Evolutionary conservation across 2,888 invertebrate species (phyloP).

Genomic region (Helleia helle): DNA sequence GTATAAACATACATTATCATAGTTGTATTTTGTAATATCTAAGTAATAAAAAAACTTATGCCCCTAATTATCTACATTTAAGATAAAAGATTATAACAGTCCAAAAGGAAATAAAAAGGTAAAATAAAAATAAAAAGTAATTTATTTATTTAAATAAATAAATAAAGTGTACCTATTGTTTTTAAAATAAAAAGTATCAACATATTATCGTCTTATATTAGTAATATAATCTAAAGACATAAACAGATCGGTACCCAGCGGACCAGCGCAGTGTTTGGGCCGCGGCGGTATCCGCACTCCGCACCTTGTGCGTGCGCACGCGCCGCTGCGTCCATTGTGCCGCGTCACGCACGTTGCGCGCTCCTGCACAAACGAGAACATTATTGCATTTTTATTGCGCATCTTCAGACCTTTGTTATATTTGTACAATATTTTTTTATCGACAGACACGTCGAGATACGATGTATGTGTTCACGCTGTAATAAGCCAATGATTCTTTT

Average conservation of each 20-base stretch:
- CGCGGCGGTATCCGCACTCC: background rate
- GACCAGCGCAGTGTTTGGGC: no score
- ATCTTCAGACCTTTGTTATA: constrained; percentile 66
- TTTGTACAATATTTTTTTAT: constrained; percentile 49
- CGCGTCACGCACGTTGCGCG: constrained; percentile 53
- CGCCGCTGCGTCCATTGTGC: constrained; percentile 57
- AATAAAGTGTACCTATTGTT: no score
- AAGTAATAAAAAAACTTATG: no score
- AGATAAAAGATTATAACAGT: no score
- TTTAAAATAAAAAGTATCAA: no score
- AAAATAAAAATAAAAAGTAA: no score
- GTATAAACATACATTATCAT: background rate
- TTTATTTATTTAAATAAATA: no score
- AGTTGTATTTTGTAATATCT: no score
- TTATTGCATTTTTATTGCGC: constrained; percentile 70
- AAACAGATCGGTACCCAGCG: background rate
- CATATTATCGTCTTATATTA: no score
- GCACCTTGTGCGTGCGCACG: constrained; percentile 36
- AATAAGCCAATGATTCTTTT: constrained; percentile 49
- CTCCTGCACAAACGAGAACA: constrained; percentile 45
- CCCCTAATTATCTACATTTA: no score
- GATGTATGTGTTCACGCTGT: constrained; percentile 69
- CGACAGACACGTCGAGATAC: constrained; percentile 49
- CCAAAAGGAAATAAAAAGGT: no score
- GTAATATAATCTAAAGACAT: no score